Evolutionary conservation across 2,888 invertebrate species (phyloP).

Genomic region (Cerastis leucographa): DNA sequence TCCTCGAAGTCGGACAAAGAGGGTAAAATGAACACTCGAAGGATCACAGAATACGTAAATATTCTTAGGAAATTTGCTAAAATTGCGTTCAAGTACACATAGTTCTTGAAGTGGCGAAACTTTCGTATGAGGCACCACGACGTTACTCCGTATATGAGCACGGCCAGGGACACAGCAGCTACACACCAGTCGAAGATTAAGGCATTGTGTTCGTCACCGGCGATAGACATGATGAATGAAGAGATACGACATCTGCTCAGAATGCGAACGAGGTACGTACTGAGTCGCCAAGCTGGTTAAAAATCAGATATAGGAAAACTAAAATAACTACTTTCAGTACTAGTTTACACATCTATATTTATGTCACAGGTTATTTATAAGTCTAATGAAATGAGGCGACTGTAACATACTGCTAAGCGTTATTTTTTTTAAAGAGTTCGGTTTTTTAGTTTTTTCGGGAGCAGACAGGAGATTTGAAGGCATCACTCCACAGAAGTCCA

Average conservation of each 20-base stretch:
- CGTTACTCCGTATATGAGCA: conserved; percentile 12
- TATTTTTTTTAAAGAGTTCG: background rate
- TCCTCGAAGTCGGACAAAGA: too few species aligned
- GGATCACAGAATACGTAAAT: background rate
- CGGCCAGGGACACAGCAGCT: background rate
- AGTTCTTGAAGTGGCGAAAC: conserved; percentile 18
- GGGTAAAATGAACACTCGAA: background rate
- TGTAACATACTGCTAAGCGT: background rate
- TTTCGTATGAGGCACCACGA: conserved; percentile 18
- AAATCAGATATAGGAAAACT: background rate
- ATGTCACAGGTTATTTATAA: background rate
- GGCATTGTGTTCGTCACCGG: background rate
- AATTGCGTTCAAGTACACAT: conserved; percentile 13
- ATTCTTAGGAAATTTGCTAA: conserved; percentile 1
- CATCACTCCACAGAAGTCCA: background rate
- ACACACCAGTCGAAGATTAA: background rate
- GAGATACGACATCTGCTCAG: background rate
- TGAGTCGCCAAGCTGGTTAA: background rate
- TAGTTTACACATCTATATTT: background rate
- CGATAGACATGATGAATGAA: background rate
- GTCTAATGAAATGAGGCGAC: background rate
- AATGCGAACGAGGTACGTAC: background rate
- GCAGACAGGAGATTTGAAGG: background rate
- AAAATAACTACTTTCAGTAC: background rate
- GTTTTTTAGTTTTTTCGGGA: background rate